Conservation (phyloP, 2,797 vertebrate genomes). For the Rhinichthys osculus region DNA sequence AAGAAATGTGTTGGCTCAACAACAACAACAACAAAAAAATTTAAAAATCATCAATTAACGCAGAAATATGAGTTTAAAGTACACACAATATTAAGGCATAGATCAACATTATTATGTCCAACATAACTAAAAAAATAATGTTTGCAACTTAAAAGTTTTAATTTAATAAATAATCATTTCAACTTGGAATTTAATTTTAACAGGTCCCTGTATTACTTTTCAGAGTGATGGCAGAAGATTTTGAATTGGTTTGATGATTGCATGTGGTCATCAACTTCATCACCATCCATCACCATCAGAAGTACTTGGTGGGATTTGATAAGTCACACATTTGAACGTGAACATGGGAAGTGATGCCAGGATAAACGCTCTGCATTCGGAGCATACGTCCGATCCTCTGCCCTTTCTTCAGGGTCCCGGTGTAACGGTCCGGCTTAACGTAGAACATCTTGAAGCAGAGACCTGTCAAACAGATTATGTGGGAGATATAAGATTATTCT, state of each 20-base stretch:
- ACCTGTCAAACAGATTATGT: constrained; percentile 59
- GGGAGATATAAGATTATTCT: background rate
- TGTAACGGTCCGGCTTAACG: constrained; percentile 62
- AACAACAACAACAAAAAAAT: too few relatives aligned
- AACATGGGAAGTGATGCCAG: constrained; percentile 74
- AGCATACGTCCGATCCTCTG: constrained; percentile 71
- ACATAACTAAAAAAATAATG: background rate
- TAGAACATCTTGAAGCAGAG: constrained; percentile 78
- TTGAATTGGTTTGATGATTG: background rate
- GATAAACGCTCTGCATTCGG: constrained; percentile 77
- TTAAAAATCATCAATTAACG: background rate
- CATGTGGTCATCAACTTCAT: background rate
- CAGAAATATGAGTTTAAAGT: background rate
- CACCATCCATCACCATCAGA: constrained; percentile 63
- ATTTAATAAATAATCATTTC: background rate
- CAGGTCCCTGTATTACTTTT: background rate
- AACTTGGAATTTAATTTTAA: background rate
- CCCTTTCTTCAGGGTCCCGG: constrained; percentile 67
- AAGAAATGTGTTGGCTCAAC: too few relatives aligned
- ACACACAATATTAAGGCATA: background rate
- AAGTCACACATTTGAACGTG: constrained; percentile 76
- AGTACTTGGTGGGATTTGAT: constrained; percentile 65
- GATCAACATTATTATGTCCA: background rate
- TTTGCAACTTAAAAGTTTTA: background rate
- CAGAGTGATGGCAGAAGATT: background rate